Percentiles rank a stretch among this genome's conserved stretches.
phyloP scores from a whole-genome alignment of 1,140 invertebrate genomes.

The Anthonomus grandis region DNA sequence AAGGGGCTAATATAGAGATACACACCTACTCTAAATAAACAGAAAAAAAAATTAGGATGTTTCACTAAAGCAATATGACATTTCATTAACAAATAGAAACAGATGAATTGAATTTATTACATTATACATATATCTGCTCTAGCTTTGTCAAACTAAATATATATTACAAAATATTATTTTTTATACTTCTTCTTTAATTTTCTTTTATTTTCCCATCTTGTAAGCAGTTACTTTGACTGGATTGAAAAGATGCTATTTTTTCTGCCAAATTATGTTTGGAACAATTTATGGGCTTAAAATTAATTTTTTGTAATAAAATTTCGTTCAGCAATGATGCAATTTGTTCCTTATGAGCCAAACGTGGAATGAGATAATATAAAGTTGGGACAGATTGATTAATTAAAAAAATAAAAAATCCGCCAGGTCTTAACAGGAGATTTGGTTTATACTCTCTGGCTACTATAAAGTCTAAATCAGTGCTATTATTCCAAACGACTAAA shows the following conservation, averaged over 20 bases:
- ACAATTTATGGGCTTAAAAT: too few relatives aligned
- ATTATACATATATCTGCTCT: too few relatives aligned
- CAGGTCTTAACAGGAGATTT: background rate
- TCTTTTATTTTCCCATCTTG: conserved; percentile 3
- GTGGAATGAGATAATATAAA: conserved; percentile 3
- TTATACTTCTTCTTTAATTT: background rate
- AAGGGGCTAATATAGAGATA: too few relatives aligned
- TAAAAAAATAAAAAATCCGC: too few relatives aligned
- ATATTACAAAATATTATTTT: too few relatives aligned
- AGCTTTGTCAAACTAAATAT: too few relatives aligned
- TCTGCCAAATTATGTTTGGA: background rate
- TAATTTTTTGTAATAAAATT: background rate
- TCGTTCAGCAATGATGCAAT: background rate
- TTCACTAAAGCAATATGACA: too few relatives aligned
- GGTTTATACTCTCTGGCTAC: background rate
- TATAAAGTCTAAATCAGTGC: background rate
- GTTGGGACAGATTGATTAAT: conserved; percentile 3
- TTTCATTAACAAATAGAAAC: too few relatives aligned
- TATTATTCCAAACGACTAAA: background rate
- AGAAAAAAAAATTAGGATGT: too few relatives aligned
- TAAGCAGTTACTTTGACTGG: background rate
- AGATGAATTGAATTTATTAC: too few relatives aligned
- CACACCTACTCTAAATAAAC: too few relatives aligned
- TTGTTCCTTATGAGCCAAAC: background rate
- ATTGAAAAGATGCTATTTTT: background rate